phyloP scores from a whole-genome alignment of 37 sponge, comb jelly and placozoan species.

The Chondrosia reniformis region DNA sequence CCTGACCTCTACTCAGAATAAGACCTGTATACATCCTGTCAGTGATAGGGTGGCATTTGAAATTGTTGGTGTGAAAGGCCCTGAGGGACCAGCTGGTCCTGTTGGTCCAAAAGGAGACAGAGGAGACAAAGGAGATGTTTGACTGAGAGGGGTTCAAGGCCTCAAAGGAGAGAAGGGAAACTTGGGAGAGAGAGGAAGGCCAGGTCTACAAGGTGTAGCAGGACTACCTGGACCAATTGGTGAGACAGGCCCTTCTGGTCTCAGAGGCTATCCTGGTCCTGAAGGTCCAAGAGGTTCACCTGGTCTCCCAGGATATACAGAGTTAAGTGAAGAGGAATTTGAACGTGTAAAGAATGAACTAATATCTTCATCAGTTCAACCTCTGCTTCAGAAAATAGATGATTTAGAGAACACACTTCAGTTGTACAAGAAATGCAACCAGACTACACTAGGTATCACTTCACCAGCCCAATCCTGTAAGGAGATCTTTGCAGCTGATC shows the following conservation, averaged over 20 bases:
- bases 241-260: no score
- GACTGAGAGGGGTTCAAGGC: background rate
- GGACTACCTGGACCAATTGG: no score
- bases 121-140: background rate
- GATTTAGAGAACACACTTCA: background rate
- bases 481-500: conserved; percentile 2
- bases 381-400: conserved; percentile 1
- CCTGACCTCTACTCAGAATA: no score
- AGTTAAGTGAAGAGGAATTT: background rate
- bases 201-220: background rate
- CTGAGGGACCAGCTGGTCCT: background rate
- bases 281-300: no score
- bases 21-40: no score
- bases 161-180: conserved; percentile 20
- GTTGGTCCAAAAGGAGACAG: background rate
- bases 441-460: background rate
- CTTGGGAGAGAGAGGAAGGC: background rate
- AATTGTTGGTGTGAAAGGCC: background rate
- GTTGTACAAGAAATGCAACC: background rate
- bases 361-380: background rate
- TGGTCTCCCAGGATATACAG: no score
- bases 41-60: no score
- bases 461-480: conserved; percentile 4
- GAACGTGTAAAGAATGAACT: background rate
- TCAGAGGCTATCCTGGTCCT: no score